Evolutionary conservation across 2,888 invertebrate genomes (phyloP), one percentile per base, ranked within the genome.

Genomic region (Gortyna flavago): DNA sequence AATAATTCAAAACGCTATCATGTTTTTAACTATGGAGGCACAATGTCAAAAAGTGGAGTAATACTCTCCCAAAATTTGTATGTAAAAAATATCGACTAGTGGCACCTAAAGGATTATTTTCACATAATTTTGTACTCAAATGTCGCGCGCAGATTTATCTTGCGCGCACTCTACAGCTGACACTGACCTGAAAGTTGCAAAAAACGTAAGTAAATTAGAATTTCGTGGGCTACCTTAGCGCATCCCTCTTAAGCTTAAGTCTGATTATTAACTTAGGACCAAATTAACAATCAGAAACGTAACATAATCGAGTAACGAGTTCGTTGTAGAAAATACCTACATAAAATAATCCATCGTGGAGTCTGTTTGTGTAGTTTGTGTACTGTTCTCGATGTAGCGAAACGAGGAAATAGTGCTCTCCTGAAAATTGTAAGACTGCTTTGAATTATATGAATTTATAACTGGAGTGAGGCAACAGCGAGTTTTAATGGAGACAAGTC

Each of bases 351-450:
- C 44, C 29, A 32, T 29, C 35, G 3, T 59, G 21, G n/a, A 48
- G 65, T 2, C 25, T 75, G 80, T 66, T 77, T 65, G 38, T 59
- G 48, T 32, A 38, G 32, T 51, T 61, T 29, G 59, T 67, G 8
- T 57, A n/a, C 48, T 67, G 57, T 13, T 69, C 11, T 54, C 41
- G 2, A n/a, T 16, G 61, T 54, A 77, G 70, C 32, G 8, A 9
- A 11, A 48, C 32, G 21, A 75, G 48, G 62, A 71, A 80, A 80
- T 75, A 67, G 61, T 80, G 48, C 44, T 29, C 9, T 54, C 59
- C 9, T 66, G n/a, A 3, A 74, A 59, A 80, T 74, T 65, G 32
- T 61, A 11, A 59, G 25, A 29, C 25, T 38, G 48, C 21, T 59
- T 48, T n/a, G 11, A 61, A 59, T 57, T 77, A 18, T 18, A 9